Percentiles rank a stretch among this genome's conserved stretches.
These are phyloP conservation scores for Acestrorhynchus altus DNA, from an alignment of 2,797 vertebrate genomes.

Conservation along the genomic window DNA sequence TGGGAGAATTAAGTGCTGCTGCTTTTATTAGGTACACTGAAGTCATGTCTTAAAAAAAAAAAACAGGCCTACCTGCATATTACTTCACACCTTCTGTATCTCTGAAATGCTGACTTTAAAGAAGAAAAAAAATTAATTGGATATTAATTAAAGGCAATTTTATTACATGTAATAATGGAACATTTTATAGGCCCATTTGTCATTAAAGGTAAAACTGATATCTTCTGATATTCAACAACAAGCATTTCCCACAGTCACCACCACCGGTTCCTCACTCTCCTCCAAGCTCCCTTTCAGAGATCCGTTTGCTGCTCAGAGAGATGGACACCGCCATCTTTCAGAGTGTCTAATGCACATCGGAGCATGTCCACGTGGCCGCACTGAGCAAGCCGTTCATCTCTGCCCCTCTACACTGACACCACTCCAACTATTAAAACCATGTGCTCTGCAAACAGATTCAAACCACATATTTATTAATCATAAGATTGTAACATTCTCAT, in stretches of 20 bases:
- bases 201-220: too few species aligned
- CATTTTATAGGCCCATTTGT: too few species aligned
- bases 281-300: slow-evolving; percentile 17
- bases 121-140: background rate
- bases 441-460: slow-evolving; percentile 10
- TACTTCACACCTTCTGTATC: background rate
- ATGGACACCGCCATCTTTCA: slow-evolving; percentile 39
- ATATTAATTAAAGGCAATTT: too few species aligned
- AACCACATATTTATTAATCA: slow-evolving; percentile 1
- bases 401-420: slow-evolving; percentile 12
- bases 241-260: slow-evolving; percentile 9
- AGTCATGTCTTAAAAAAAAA: background rate
- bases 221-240: background rate
- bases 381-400: slow-evolving; percentile 19
- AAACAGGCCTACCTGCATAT: too few species aligned
- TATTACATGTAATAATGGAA: too few species aligned
- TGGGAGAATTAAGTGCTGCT: slow-evolving; percentile 36
- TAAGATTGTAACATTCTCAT: background rate
- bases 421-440: slow-evolving; percentile 24
- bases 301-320: slow-evolving; percentile 7
- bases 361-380: slow-evolving; percentile 23
- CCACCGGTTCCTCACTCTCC: background rate
- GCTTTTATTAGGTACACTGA: slow-evolving; percentile 27
- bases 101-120: background rate
- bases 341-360: slow-evolving; percentile 33